Percentiles rank a stretch among this genome's conserved stretches.
phyloP scores from a whole-genome alignment of 2,888 invertebrate species.

The Caenorhabditis angaria region DNA sequence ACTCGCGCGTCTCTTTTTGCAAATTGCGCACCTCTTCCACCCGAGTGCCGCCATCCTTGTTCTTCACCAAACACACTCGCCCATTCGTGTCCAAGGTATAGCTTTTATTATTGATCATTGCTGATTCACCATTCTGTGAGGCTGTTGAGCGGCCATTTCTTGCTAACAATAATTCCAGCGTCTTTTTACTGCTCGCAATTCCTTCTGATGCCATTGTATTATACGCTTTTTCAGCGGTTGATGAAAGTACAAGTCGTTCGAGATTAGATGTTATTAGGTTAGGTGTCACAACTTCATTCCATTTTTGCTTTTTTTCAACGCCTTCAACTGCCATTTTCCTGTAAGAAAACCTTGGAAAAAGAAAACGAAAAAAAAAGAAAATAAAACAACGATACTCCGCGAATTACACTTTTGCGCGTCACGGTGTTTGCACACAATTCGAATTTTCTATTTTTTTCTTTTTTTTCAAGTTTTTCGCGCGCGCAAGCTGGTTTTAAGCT shows the following conservation, averaged over 20 bases:
- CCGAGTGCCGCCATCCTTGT: background rate
- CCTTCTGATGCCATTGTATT: background rate
- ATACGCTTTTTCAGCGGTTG: background rate
- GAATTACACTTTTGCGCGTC: background rate
- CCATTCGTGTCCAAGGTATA: background rate
- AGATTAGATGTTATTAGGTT: conserved; percentile 27
- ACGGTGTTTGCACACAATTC: background rate
- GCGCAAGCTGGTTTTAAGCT: background rate
- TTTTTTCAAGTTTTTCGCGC: conserved; percentile 9
- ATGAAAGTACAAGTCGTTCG: background rate
- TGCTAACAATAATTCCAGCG: background rate
- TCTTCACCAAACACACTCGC: background rate
- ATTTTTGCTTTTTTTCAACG: conserved; percentile 33
- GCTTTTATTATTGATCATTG: background rate
- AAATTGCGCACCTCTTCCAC: background rate
- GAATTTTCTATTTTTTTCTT: background rate
- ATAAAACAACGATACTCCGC: conserved; percentile 2
- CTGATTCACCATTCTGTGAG: background rate
- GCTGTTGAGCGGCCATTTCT: background rate
- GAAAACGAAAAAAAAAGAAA: background rate
- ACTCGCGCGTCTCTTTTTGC: background rate
- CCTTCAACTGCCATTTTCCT: conserved; percentile 40
- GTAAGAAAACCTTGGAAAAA: conserved; percentile 5
- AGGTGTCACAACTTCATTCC: conserved; percentile 48
- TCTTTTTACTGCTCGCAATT: background rate